Evolutionary conservation across 2,888 invertebrate genomes (phyloP), one percentile per base, ranked within the genome.

Genomic region (Drosophila engyochracea): DNA sequence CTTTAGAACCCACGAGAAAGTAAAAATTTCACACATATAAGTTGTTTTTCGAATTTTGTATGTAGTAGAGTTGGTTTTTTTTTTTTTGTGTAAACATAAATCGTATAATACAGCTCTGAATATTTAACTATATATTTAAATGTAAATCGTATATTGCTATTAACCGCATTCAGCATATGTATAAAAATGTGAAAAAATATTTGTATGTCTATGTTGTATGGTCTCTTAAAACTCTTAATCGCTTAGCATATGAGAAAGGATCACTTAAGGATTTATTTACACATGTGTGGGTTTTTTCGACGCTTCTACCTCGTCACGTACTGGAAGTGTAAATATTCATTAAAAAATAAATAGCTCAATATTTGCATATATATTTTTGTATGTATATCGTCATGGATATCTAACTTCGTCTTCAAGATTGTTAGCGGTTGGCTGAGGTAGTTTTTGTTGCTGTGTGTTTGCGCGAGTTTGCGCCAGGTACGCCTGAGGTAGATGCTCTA

Each of bases 161-260:
- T 75, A 74, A 81, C 53, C 74, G 74, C 74, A 73, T 74, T 82
- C 74, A 69, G 90, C 78, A 70, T 89, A 80, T 72, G 25, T 37
- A 55, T 54, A 81, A 81, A 85, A 80, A 82, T 76, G 70, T 78
- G 77, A 78, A 81, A 81, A 89, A 89, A 82, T 79, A 68, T 51
- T 47, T 58, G 44, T 74, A 62, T 39, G 19, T 59, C 66, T 73
- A 75, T 39, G 53, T 70, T 75, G 76, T 80, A 64, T 69, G 69
- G 69, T 88, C 70, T 76, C 81, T 81, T 88, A 81, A 69, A 72
- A 72, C 72, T 89, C 84, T 89, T 87, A 90, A 77, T 81, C 87
- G 91, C 91, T 89, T 88, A 88, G 89, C 88, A 87, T 89, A 90
- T 76, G 78, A 84, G 84, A 77, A 89, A 89, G 91, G 91, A 89